These are phyloP conservation scores for Diabrotica undecimpunctata DNA, from an alignment of 1,140 invertebrate genomes.

Conservation along the genomic window DNA sequence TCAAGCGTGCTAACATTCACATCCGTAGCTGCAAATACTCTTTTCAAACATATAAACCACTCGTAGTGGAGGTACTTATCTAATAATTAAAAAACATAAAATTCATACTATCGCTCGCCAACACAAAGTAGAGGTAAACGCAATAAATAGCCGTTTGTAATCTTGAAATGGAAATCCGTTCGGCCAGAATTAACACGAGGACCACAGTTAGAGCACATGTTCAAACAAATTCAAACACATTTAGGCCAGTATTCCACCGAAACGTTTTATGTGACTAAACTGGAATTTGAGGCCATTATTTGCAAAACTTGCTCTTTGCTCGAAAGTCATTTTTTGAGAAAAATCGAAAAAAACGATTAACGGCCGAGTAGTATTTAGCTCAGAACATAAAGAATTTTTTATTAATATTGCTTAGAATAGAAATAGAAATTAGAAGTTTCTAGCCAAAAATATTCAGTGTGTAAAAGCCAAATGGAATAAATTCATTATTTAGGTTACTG, in stretches of 20 bases:
- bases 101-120: conserved; percentile 11
- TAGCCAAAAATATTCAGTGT: too few relatives aligned
- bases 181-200: conserved; percentile 11
- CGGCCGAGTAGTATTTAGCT: too few relatives aligned
- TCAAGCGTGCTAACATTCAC: neutral
- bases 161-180: conserved; percentile 18
- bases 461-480: too few relatives aligned
- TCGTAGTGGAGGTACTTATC: conserved; percentile 7
- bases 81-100: conserved; percentile 18
- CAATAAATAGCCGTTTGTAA: conserved; percentile 17
- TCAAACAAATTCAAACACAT: conserved; percentile 13
- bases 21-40: neutral
- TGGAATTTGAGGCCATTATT: too few relatives aligned
- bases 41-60: conserved; percentile 10
- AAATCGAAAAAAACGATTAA: too few relatives aligned
- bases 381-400: too few relatives aligned
- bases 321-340: too few relatives aligned
- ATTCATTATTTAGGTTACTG: too few relatives aligned
- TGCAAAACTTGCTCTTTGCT: too few relatives aligned
- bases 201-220: conserved; percentile 6
- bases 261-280: too few relatives aligned
- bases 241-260: neutral
- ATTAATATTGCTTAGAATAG: too few relatives aligned
- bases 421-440: too few relatives aligned
- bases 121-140: conserved; percentile 14